Evolutionary conservation across 2,888 invertebrate genomes (phyloP), one percentile per base, ranked within the genome.

Genomic region (Ischnus inquisitorius): DNA sequence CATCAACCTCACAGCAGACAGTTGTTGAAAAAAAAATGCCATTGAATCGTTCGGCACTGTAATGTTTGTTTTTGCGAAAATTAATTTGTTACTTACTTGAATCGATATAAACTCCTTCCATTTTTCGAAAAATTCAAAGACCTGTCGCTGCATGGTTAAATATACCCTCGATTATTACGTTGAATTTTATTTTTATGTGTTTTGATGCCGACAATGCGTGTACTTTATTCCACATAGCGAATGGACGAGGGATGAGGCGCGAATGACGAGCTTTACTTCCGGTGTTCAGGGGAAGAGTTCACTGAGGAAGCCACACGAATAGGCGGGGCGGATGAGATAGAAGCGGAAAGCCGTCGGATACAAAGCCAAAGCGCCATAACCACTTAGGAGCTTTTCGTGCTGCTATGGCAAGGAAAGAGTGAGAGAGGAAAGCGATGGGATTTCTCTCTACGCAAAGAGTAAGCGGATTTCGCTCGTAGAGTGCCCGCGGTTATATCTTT

Each of bases 401-500:
- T 8, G 25, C 14, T 8, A 46, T 3, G 88, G 88, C 84, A 48
- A 69, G 54, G 77, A 64, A 62, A 67, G 87, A 88, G n/a, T n/a
- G 87, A 87, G 86, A 87, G 86, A 22, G 72, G 67, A 86, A 88
- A 88, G 85, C 88, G 88, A 87, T 86, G 87, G 89, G 88, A 90
- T 90, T n/a, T 89, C 89, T 90, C 88, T 87, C 54, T 60, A 87
- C 88, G 90, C 87, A 87, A 86, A 88, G 88, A 88, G 87, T 92
- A 93, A 93, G 93, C 91, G 90, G 93, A 92, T 93, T 93, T 92
- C 83, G 88, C 87, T 89, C 88, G 88, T 89, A 85, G 89, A 90
- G 89, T 90, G 90, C 89, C 88, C 87, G 86, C 89, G 88, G 91
- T 93, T 93, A 93, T 93, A 93, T 93, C 93, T 93, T 93, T 93